Conservation (phyloP, 30 jellyfish, hydroid and myxozoan species). For the Clytia hemisphaerica region DNA sequence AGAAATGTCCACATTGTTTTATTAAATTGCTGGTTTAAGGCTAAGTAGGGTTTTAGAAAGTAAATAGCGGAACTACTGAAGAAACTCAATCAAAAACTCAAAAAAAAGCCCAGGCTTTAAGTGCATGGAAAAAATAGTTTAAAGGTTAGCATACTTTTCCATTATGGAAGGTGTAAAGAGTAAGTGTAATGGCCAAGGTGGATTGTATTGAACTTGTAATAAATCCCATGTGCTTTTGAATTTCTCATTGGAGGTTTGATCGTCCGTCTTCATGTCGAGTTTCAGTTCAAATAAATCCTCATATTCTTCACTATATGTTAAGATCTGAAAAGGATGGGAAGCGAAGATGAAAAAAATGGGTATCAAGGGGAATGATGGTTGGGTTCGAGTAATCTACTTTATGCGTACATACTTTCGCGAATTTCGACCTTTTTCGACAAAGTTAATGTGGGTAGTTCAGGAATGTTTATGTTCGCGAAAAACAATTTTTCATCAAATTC, state of each 20-base stretch:
- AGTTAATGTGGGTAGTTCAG: no score
- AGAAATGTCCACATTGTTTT: no score
- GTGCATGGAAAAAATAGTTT: no score
- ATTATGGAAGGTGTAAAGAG: conserved; percentile 61
- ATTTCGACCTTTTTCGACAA: no score
- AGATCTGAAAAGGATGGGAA: conserved; percentile 49
- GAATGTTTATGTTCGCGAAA: no score
- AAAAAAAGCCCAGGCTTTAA: no score
- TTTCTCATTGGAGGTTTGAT: conserved; percentile 17
- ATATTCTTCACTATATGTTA: conserved; percentile 79
- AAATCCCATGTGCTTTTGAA: conserved; percentile 67
- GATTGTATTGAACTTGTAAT: conserved; percentile 38
- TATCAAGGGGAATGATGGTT: not conserved
- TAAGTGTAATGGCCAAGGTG: conserved; percentile 97
- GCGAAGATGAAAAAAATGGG: not conserved
- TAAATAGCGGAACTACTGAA: no score
- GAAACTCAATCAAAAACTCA: no score
- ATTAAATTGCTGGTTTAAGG: no score
- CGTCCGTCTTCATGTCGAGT: conserved; percentile 37
- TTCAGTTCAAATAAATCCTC: conserved; percentile 56
- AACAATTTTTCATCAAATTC: no score
- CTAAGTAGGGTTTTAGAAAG: no score
- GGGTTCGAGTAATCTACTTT: no score
- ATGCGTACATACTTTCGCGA: conserved; percentile 6
- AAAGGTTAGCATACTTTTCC: conserved; percentile 69